Conservation (phyloP, 2,113 vertebrate genomes). For the Thalassoma bifasciatum region DNA sequence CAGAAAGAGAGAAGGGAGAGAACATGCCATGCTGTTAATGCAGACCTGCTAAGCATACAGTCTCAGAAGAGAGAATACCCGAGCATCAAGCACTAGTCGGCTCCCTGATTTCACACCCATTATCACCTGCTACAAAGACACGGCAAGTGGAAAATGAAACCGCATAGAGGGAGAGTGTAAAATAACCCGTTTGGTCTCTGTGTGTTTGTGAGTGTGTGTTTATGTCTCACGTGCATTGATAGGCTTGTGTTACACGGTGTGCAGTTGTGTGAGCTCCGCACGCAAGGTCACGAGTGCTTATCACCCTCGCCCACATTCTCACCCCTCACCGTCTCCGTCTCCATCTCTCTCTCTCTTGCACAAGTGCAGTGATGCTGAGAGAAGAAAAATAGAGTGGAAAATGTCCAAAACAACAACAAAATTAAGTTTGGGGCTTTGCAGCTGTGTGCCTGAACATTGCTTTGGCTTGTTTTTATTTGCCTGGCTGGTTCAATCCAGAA, state of each 20-base stretch:
- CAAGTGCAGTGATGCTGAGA: background rate
- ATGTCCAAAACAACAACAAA: background rate
- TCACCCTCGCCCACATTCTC: conserved; percentile 35
- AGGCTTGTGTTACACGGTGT: conserved; percentile 23
- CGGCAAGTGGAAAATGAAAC: conserved; percentile 66
- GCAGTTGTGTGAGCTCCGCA: background rate
- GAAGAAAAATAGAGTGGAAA: background rate
- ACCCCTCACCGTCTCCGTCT: background rate
- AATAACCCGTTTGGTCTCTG: conserved; percentile 48
- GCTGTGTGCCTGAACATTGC: background rate
- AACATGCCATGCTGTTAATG: conserved; percentile 35
- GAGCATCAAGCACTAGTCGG: conserved; percentile 29
- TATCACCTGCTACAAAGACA: conserved; percentile 64
- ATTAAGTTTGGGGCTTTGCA: background rate
- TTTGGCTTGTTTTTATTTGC: conserved; percentile 14
- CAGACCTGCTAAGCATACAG: conserved; percentile 40
- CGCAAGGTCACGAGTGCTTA: conserved; percentile 47
- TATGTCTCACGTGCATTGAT: conserved; percentile 41
- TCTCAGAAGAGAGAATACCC: conserved; percentile 46
- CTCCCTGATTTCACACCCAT: conserved; percentile 74
- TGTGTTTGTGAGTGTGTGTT: conserved; percentile 28
- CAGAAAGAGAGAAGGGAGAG: background rate
- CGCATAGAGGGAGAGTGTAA: conserved; percentile 45
- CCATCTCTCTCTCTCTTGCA: background rate
- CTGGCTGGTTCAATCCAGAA: conserved; percentile 25